Evolutionary conservation across 2,113 vertebrate species (phyloP).

Genomic region (Aix galericulata): DNA sequence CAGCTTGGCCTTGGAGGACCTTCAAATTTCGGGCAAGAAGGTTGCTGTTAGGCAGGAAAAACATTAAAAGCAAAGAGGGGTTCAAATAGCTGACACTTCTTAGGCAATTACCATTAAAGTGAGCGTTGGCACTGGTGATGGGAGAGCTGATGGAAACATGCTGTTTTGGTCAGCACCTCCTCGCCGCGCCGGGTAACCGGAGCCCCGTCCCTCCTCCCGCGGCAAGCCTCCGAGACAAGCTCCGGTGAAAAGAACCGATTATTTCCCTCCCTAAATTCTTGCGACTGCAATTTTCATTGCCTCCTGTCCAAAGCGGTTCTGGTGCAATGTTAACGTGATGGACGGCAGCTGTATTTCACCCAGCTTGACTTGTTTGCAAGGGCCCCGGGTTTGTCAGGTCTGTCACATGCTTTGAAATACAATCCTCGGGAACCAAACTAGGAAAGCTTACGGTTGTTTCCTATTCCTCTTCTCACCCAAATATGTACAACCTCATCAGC

Average conservation of each 20-base stretch:
- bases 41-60: background rate
- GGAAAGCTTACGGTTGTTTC: constrained; percentile 36
- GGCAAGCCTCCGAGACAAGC: background rate
- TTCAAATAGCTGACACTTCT: background rate
- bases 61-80: background rate
- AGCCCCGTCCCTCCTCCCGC: background rate
- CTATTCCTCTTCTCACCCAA: constrained; percentile 61
- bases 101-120: background rate
- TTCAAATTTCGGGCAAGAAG: background rate
- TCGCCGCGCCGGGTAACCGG: fast-evolving
- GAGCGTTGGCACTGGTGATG: fast-evolving
- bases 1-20: background rate
- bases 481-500: constrained; percentile 57
- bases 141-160: background rate
- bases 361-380: fast-evolving
- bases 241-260: background rate
- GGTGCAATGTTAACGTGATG: fast-evolving
- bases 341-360: background rate
- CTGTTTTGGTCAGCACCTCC: background rate
- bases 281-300: background rate
- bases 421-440: background rate
- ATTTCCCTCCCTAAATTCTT: background rate
- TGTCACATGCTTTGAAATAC: background rate
- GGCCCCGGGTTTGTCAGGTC: background rate
- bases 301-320: background rate